phyloP scores from a whole-genome alignment of 2,888 invertebrate species.

The Pedicia rivosa region DNA sequence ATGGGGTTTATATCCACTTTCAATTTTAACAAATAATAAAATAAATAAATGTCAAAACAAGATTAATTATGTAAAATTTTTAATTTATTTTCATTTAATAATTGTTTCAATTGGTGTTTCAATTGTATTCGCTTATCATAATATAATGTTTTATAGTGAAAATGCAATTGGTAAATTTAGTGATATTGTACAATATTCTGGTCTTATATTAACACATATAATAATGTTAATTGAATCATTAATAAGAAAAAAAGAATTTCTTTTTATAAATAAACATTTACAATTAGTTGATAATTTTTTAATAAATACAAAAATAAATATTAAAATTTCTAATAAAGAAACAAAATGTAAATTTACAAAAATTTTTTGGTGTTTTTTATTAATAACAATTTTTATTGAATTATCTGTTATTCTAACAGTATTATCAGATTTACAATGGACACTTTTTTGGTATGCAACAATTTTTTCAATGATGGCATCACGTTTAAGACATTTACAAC shows the following conservation, averaged over 20 bases:
- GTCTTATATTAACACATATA: background rate
- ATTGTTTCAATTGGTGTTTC: too few relatives aligned
- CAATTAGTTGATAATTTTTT: background rate
- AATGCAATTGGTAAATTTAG: background rate
- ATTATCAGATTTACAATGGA: too few relatives aligned
- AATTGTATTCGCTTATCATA: background rate
- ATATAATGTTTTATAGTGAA: background rate
- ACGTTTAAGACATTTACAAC: background rate
- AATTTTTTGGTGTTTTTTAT: too few relatives aligned
- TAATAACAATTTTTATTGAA: too few relatives aligned
- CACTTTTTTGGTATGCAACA: too few relatives aligned
- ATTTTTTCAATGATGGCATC: too few relatives aligned
- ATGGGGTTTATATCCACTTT: background rate
- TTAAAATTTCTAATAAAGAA: too few relatives aligned
- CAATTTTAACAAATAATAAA: background rate
- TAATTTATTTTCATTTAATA: too few relatives aligned
- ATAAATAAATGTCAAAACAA: too few relatives aligned
- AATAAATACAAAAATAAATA: background rate
- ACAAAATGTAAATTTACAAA: too few relatives aligned
- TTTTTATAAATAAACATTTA: background rate
- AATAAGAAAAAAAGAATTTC: background rate
- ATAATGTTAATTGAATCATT: background rate
- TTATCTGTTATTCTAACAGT: too few relatives aligned
- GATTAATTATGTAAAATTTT: too few relatives aligned
- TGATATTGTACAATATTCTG: background rate